Conservation (phyloP, 2,113 vertebrate species). For the Nibea coibor region DNA sequence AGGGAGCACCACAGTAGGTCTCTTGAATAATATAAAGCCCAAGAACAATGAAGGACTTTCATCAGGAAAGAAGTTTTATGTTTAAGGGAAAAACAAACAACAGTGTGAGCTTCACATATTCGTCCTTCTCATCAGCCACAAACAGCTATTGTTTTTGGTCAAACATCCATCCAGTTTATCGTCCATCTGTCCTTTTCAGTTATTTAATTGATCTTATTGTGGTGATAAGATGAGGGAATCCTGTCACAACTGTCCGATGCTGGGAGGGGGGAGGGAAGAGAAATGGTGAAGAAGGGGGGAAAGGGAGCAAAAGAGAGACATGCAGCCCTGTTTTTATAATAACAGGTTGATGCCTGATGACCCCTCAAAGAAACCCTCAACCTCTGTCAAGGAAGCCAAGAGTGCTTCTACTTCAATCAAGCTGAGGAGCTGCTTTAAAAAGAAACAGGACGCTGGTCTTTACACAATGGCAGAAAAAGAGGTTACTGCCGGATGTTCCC, state of each 20-base stretch:
- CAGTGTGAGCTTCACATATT: not conserved
- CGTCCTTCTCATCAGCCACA: not conserved
- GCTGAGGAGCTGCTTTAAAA: not conserved
- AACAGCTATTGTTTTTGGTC: not conserved
- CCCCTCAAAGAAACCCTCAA: not conserved
- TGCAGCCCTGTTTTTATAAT: slow-evolving; percentile 8
- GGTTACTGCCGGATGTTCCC: slow-evolving; percentile 21
- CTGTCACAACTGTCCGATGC: not conserved
- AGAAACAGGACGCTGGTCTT: slow-evolving; percentile 10
- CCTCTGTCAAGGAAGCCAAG: slow-evolving; percentile 28
- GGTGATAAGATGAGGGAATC: slow-evolving; percentile 1
- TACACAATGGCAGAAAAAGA: slow-evolving; percentile 23
- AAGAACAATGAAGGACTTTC: slow-evolving; percentile 50
- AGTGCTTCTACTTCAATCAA: slow-evolving; percentile 32
- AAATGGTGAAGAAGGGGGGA: not conserved
- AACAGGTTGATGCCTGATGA: not conserved
- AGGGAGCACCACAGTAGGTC: slow-evolving; percentile 35
- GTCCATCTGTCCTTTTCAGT: not conserved
- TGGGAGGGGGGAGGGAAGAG: not conserved
- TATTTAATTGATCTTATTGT: not conserved
- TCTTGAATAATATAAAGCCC: slow-evolving; percentile 34
- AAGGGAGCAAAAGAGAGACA: not conserved
- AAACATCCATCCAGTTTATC: not conserved
- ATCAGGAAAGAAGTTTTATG: slow-evolving; percentile 10
- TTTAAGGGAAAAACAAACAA: slow-evolving; percentile 22